phyloP scores from a whole-genome alignment of 2,113 vertebrate species.

The Phoenicopterus ruber region DNA sequence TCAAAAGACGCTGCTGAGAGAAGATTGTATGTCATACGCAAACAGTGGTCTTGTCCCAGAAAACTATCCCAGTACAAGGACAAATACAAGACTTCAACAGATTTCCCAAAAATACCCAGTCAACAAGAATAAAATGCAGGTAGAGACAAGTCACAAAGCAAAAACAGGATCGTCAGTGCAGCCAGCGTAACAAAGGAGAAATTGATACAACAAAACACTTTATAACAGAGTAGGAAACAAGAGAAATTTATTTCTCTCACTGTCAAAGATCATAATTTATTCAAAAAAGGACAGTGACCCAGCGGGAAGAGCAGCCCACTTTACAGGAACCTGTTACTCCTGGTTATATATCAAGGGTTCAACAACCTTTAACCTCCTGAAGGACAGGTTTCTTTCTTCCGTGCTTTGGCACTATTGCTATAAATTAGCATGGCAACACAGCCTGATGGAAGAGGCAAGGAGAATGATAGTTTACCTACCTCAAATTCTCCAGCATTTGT shows the following conservation, averaged over 20 bases:
- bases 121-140: not conserved
- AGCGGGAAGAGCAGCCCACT: not conserved
- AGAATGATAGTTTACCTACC: not conserved
- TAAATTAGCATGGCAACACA: not conserved
- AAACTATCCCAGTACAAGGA: not conserved
- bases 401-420: not conserved
- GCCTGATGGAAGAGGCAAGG: not conserved
- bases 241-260: not conserved
- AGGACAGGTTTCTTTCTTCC: not conserved
- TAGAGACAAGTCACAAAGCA: not conserved
- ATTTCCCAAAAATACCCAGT: not conserved
- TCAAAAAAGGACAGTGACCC: not conserved
- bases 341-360: not conserved
- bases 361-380: not conserved
- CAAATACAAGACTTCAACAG: not conserved
- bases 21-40: not conserved
- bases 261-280: not conserved
- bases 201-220: not conserved
- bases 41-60: not conserved
- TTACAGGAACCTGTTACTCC: not conserved
- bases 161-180: accelerated
- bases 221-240: not conserved
- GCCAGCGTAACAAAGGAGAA: not conserved
- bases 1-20: not conserved
- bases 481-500: not conserved